Evolutionary conservation across 2,888 invertebrate species (phyloP), one percentile per base, ranked within the genome.

Genomic region (Amphipyra berbera): DNA sequence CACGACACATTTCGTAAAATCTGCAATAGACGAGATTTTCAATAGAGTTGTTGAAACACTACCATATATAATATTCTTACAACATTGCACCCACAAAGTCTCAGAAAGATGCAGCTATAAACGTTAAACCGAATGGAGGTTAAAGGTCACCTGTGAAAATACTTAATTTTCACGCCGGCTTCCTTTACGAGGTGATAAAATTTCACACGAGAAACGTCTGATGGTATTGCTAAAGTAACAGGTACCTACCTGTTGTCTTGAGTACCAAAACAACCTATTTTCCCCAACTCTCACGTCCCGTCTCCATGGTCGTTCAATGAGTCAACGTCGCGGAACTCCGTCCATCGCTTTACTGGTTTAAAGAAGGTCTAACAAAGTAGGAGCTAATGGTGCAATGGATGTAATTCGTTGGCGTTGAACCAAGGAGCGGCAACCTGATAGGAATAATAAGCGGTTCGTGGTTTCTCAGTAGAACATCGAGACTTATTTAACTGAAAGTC

Each of bases 151-250:
- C 59, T 63, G 47, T 47, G 61, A 52, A 67, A 68, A 76, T 58
- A 65, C 64, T 72, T 63, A 53, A 70, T 70, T 65, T 74, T 58
- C 74, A 76, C 68, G 66, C 60, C 67, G 69, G 55, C 56, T 69
- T 61, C 13, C 52, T 78, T 78, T 78, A 77, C 64, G 77, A 77
- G 68, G 68, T 62, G 72, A 77, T 77, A 78, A 73, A 78, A 77
- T 67, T 76, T 61, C 68, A 55, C 68, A 61, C 49, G 57, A 66
- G 60, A 67, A 76, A 45, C 56, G 55, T 68, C 38, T 38, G n/a
- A 62, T n/a, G 67, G 69, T 53, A 56, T 68, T 67, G 63, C 60
- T 12, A 56, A 59, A 49, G 73, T 79, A 77, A 77, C 77, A 77
- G 79, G 79, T 78, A 21, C 21, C 21, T 21, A 21, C 21, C 21